These are phyloP conservation scores for Bedellia somnulentella DNA, from an alignment of 2,888 invertebrate species.

Conservation along the genomic window DNA sequence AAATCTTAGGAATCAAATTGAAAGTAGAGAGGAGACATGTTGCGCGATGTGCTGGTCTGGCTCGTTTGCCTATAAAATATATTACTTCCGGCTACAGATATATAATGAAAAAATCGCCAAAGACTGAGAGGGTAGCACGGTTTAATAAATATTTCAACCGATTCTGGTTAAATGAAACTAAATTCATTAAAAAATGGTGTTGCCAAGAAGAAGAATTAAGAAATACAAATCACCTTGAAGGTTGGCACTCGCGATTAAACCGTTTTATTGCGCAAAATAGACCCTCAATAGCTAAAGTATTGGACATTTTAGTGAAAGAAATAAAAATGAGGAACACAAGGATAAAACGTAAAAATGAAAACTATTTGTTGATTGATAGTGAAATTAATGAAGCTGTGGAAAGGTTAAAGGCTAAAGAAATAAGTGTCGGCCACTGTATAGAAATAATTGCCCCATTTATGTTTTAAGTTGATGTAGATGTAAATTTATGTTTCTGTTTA, in stretches of 20 bases:
- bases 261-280: slow-evolving; percentile 6
- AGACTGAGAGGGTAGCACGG: slow-evolving; percentile 3
- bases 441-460: too few species aligned
- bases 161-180: slow-evolving; percentile 4
- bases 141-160: slow-evolving; percentile 6
- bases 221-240: slow-evolving; percentile 8
- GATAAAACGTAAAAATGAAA: too few species aligned
- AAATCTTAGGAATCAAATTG: slow-evolving; percentile 7
- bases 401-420: too few species aligned
- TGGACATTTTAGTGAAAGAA: slow-evolving; percentile 6
- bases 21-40: slow-evolving; percentile 6
- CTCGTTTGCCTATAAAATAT: slow-evolving; percentile 9
- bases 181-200: slow-evolving; percentile 7
- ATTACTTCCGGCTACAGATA: slow-evolving; percentile 8
- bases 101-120: slow-evolving; percentile 6
- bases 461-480: too few species aligned
- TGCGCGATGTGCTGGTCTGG: slow-evolving; percentile 9
- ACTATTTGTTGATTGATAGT: too few species aligned
- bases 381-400: too few species aligned
- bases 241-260: slow-evolving; percentile 9
- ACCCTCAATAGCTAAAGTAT: slow-evolving; percentile 6
- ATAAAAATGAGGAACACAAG: too few species aligned
- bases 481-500: too few species aligned
- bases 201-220: slow-evolving; percentile 5
- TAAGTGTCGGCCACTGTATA: too few species aligned